Conservation (phyloP, 23 tunicate species). For the Halocynthia aurantium region DNA sequence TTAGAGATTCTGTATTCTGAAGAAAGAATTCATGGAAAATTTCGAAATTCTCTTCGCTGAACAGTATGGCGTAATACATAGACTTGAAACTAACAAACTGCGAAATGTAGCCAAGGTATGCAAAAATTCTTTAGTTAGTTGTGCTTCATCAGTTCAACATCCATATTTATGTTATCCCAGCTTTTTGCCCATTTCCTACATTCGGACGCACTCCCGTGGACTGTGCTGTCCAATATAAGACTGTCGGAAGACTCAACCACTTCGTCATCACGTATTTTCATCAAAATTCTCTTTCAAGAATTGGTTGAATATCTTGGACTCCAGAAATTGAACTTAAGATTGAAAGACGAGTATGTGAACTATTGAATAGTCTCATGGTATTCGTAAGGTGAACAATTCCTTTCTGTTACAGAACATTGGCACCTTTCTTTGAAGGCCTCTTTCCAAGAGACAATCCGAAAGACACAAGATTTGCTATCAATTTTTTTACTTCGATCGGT, state of each 20-base stretch:
- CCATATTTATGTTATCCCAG: slow-evolving; percentile 20
- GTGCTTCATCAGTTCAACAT: not conserved
- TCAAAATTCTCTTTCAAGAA: slow-evolving; percentile 90
- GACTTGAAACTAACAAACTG: slow-evolving; percentile 82
- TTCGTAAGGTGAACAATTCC: not conserved
- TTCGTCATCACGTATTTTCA: slow-evolving; percentile 79
- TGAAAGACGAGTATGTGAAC: slow-evolving; percentile 70
- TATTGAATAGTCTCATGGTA: not conserved
- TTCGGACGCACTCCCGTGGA: slow-evolving; percentile 88
- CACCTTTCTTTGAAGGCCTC: slow-evolving; percentile 87
- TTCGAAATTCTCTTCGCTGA: slow-evolving; percentile 74
- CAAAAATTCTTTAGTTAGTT: not conserved
- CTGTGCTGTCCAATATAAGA: slow-evolving; percentile 59
- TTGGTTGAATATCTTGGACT: slow-evolving; percentile 82
- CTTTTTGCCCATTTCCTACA: slow-evolving; percentile 90
- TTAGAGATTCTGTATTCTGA: slow-evolving; percentile 78
- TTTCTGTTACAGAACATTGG: slow-evolving; percentile 47
- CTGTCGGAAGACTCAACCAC: slow-evolving; percentile 84
- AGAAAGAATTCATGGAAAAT: slow-evolving; percentile 85
- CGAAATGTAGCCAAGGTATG: slow-evolving; percentile 89
- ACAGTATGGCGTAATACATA: slow-evolving; percentile 83
- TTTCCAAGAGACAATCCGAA: slow-evolving; percentile 88
- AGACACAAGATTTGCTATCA: slow-evolving; percentile 92
- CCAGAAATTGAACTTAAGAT: slow-evolving; percentile 63
- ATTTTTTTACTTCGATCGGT: slow-evolving; percentile 91